These are phyloP conservation scores for Amphiprion clarkii DNA, from an alignment of 2,797 vertebrate genomes.

Conservation along the genomic window DNA sequence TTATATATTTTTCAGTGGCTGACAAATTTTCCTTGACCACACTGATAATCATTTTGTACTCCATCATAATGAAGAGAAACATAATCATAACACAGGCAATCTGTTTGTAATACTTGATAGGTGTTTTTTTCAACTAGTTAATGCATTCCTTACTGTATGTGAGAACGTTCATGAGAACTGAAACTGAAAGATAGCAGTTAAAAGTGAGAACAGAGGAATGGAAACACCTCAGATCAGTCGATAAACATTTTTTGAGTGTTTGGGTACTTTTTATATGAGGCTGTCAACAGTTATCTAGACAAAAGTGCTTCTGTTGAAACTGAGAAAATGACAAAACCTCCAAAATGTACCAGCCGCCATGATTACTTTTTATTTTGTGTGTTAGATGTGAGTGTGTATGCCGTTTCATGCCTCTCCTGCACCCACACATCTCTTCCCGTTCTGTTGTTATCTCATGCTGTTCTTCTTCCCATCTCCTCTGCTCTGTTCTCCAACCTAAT, in stretches of 20 bases:
- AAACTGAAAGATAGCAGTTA: neutral
- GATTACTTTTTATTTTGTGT: neutral
- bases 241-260: neutral
- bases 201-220: slow-evolving; percentile 3
- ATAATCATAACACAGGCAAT: no score
- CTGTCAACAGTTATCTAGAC: slow-evolving; percentile 1
- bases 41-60: neutral
- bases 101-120: no score
- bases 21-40: neutral
- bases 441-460: neutral
- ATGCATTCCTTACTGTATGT: neutral
- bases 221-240: neutral
- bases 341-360: neutral
- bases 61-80: neutral
- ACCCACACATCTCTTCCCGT: neutral
- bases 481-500: slow-evolving; percentile 5
- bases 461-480: neutral
- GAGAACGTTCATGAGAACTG: neutral
- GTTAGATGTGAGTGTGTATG: neutral
- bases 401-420: slow-evolving; percentile 4
- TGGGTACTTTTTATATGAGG: slow-evolving; percentile 2
- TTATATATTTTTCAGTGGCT: neutral
- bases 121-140: no score
- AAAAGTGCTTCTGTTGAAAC: slow-evolving; percentile 30
- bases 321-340: slow-evolving; percentile 34